Evolutionary conservation across 2,113 vertebrate genomes (phyloP), one percentile per base, ranked within the genome.

Genomic region (Blennius ocellaris): DNA sequence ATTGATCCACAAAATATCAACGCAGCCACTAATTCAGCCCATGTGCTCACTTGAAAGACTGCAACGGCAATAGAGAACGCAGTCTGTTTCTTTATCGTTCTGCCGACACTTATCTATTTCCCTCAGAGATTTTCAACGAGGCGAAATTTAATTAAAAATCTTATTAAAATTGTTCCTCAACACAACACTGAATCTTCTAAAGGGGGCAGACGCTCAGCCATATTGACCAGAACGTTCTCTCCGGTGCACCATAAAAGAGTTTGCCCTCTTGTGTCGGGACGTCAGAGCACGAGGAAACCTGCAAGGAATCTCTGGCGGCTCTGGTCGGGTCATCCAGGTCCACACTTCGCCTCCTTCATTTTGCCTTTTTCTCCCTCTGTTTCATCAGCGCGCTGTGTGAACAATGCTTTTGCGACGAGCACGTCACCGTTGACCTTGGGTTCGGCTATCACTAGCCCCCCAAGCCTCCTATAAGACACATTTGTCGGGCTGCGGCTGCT

Each of bases 121-220:
- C 74, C n/a, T 7, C 61, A 53, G 52, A 84, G 56, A 58, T 65
- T 67, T 62, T 86, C 67, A 80, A 62, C 43, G 59, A 78, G 56
- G 79, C 21, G 49, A 66, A 76, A 78, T 82, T 69, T 83, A 71
- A 87, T 80, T 71, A 81, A 77, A 87, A 77, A 82, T 78, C 54
- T 66, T 68, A 82, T 85, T 76, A 72, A 81, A 82, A 71, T 63
- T 57, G 44, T 21, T 38, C 51, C 12, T 48, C 37, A 63, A 68
- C 78, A 66, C 53, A 37, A 50, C 5, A 8, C 63, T 68, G 58
- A 61, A 58, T 56, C 60, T 63, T 59, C 64, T 82, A 72, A 81
- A 81, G 58, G 66, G 43, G 69, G 60, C 39, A 57, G 52, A 65
- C 45, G 30, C 48, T 12, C 65, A 17, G 64, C 38, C 8, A 40